Base-by-base conservation (phyloP, 2,797 vertebrate genomes). In the Arnoldichthys spilopterus region DNA sequence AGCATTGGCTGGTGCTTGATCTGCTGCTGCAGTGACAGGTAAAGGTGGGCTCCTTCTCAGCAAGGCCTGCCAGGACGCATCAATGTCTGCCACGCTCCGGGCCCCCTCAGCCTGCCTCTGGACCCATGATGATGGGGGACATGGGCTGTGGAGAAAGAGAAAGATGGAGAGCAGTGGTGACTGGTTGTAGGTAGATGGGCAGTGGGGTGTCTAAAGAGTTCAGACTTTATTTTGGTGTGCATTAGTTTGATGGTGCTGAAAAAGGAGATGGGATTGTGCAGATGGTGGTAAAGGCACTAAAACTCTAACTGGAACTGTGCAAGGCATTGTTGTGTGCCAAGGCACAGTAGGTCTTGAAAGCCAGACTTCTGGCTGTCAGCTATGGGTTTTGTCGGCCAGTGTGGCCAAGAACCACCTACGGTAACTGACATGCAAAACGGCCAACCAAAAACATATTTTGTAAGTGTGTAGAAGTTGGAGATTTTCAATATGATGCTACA, bases 1-100 rank as follows among this genome's bases (percentile, higher is more conserved):
- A 70, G 59, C 49, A 71, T 75, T 79, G 76, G 58, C 51, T 83
- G 32, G 45, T 58, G 66, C 78, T 87, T 85, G 83, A 86, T 84
- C 82, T 82, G 62, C 32, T 20, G 72, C 49, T 67, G 45, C 64
- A 28, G 43, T 80, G 84, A 84, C 85, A 69, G 73, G 76, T 81
- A 69, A 82, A 77, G 75, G 75, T 81, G 68, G 47, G 59, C 72
- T 56, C 51, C 51, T 63, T 79, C 76, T 83, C 77, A 72, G 40
- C 51, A 58, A 49, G 28, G 53, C 45, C 64, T 80, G 85, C 78
- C 79, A 70, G 64, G 53, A 72, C 58, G 45, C 78, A 82, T 84
- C 77, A 84, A 61, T 20, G 74, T 81, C 80, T 80, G 74, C 68
- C 76, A 51, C 26, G 34, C 59, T 72, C 24, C 30, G 11, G 37